phyloP scores from a whole-genome alignment of 2,888 invertebrate genomes.

The Drosophila flavopinicola region DNA sequence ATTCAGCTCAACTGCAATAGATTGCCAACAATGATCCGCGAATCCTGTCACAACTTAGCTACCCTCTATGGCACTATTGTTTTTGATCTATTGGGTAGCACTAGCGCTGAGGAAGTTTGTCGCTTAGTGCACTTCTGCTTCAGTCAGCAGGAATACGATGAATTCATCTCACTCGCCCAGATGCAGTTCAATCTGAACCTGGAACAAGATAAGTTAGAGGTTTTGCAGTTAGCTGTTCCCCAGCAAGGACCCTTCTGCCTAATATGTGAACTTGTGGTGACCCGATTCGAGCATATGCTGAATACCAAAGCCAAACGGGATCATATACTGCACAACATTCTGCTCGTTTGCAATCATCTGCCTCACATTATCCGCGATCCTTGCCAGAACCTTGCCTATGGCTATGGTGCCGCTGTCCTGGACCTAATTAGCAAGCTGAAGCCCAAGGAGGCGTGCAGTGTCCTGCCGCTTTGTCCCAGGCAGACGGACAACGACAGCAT shows the following conservation, averaged over 20 bases:
- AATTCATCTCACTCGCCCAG: not conserved
- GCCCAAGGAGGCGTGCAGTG: not conserved
- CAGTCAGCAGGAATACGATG: not conserved
- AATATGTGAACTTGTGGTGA: not conserved
- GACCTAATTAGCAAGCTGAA: not conserved
- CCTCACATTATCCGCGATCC: not conserved
- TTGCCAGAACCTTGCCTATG: not conserved
- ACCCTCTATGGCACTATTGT: accelerated
- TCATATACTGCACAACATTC: not conserved
- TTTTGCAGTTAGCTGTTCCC: too few species aligned
- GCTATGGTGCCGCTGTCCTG: not conserved
- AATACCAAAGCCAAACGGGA: conserved; percentile 16
- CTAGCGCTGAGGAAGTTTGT: not conserved
- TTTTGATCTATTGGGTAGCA: not conserved
- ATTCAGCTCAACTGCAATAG: not conserved
- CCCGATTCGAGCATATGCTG: not conserved
- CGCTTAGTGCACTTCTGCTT: not conserved
- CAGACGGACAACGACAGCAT: not conserved
- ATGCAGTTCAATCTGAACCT: not conserved
- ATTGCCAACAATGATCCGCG: not conserved
- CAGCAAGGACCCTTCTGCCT: not conserved
- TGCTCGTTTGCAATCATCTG: conserved; percentile 1
- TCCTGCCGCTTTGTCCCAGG: not conserved
- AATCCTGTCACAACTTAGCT: not conserved
- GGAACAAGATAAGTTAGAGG: not conserved